Base-by-base conservation (phyloP, 2,113 vertebrate species). In the Xiphophorus couchianus region DNA sequence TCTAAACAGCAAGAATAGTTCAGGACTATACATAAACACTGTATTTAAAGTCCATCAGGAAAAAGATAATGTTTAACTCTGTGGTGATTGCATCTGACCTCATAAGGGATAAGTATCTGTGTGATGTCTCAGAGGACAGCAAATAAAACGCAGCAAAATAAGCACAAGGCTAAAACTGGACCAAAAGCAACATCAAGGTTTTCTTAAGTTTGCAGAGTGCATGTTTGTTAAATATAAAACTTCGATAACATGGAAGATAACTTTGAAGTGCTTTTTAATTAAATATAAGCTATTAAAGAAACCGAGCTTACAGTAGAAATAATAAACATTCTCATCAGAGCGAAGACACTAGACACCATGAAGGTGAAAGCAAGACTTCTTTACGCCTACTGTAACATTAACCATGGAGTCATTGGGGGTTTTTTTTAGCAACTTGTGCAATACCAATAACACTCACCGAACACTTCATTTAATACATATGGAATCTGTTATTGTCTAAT, bases 11-110 rank as follows among this genome's bases (percentile, higher is more conserved):
- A 54, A 54, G 22, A 54, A 54, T 54, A 19, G 17, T 54, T 54
- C 22, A 22, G 48, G 5, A 19, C 19, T 54, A 22, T n/a, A 25
- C 51, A 48, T 58, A 58, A 58, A 58, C 44, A 48, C 14, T 58
- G 51, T n/a, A 58, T 58, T 25, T n/a, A n/a, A 58, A 5, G 44
- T 48, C 22, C 17, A 19, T 13, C 22, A 25, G 64, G 39, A 78
- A 71, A 80, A 63, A 81, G 70, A 79, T 48, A 67, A 76, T 82
- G 87, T 93, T 92, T 89, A 86, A 25, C 66, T 74, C 86, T 92
- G 88, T 83, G 84, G 62, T 72, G 71, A 85, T 81, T 69, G 72
- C 62, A 42, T 73, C 31, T 77, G 80, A 90, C 84, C 84, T 58
- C 51, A 22, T 10, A 58, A n/a, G 51, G 51, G 51, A 25, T 58